Evolutionary conservation across 2,888 invertebrate species (phyloP), one percentile per base, ranked within the genome.

Genomic region (Siphlonurus alternatus): DNA sequence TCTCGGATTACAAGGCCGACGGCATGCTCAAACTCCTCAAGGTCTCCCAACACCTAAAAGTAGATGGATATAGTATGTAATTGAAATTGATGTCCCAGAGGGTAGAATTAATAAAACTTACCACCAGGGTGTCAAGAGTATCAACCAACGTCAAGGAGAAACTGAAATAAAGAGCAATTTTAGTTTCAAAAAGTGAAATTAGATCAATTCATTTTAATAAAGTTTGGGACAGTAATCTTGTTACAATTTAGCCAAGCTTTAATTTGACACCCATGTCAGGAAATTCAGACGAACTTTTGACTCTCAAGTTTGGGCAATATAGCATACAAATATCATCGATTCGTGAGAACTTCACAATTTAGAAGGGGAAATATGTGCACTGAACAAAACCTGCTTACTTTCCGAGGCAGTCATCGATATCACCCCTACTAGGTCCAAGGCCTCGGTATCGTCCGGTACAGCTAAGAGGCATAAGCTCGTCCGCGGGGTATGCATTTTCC

Each of bases 121-220:
- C 83, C 64, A 92, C 94, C 68, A 98, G 77, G 0, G 95, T 94
- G 74, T 98, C 98, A 74, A 98, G 76, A 20, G 93, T 86, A 75
- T 99, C 98, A 67, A 99, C 90, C 65, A 99, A 77, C 0, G 98
- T 98, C 70, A 99, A 80, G 0, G 98, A 96, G 77, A 95, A 98
- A 77, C 96, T 97, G 81, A 65, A 84, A 85, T 68, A 70, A 71
- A 67, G 68, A 65, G 67, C 61, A 63, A 63, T 63, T 59, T 65
- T 53, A 61, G n/a, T n/a, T n/a, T n/a, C n/a, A n/a, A n/a, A n/a
- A n/a, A n/a, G n/a, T n/a, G n/a, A n/a, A n/a, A n/a, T n/a, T n/a
- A n/a, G n/a, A n/a, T n/a, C n/a, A n/a, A n/a, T n/a, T n/a, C n/a
- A n/a, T n/a, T n/a, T n/a, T n/a, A n/a, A n/a, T n/a, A n/a, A n/a